Evolutionary conservation across 2,797 vertebrate genomes (phyloP).

Genomic region (Alosa sapidissima): DNA sequence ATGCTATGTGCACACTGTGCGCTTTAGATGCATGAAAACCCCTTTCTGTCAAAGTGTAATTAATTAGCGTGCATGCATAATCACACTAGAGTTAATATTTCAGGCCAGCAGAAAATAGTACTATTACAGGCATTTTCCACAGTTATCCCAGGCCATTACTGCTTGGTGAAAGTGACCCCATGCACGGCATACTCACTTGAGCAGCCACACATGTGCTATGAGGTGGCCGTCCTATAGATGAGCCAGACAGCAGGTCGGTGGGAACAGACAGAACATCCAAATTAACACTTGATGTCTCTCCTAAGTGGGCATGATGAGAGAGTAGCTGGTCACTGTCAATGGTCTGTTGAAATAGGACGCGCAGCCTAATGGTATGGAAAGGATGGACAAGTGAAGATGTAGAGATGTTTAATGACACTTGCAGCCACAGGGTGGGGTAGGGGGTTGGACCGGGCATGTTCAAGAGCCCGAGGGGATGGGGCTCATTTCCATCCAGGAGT

Average conservation of each 20-base stretch:
- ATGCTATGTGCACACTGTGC: neutral
- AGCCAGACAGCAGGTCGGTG: neutral
- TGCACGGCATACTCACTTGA: neutral
- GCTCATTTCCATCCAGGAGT: neutral
- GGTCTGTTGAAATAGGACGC: slow-evolving; percentile 8
- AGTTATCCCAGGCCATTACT: neutral
- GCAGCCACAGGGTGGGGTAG: neutral
- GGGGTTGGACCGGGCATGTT: neutral
- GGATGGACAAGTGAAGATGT: neutral
- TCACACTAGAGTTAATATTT: neutral
- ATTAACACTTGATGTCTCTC: no score
- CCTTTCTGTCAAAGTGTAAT: neutral
- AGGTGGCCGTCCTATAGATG: neutral
- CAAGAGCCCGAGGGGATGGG: neutral
- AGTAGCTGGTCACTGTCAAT: neutral
- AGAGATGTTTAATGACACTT: slow-evolving; percentile 1
- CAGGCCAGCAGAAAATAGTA: neutral
- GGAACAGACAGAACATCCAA: neutral
- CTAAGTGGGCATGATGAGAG: neutral
- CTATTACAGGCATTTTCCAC: neutral
- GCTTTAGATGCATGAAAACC: neutral
- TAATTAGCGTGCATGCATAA: neutral
- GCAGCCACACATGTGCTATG: neutral
- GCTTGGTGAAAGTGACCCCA: neutral
- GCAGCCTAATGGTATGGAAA: neutral